Conservation (phyloP, 2,888 invertebrate genomes). For the Diaperis boleti region DNA sequence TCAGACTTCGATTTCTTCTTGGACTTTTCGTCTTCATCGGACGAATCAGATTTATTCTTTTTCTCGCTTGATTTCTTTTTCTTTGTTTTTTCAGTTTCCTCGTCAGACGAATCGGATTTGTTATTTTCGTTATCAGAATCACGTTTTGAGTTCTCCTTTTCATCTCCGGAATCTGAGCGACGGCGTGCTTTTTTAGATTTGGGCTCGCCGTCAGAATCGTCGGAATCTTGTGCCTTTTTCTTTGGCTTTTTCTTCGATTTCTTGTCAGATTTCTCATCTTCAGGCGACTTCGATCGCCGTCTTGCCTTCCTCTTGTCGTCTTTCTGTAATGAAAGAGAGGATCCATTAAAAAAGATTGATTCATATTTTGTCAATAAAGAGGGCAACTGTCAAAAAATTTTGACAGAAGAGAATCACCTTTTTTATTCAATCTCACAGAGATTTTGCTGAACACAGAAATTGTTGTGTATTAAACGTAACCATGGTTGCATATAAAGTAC, state of each 20-base stretch:
- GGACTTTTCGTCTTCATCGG: slow-evolving; percentile 51
- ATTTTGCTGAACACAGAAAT: too few relatives aligned
- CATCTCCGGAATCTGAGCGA: slow-evolving; percentile 37
- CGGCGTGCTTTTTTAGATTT: slow-evolving; percentile 38
- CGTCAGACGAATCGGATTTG: slow-evolving; percentile 24
- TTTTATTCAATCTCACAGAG: too few relatives aligned
- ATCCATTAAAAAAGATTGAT: background rate
- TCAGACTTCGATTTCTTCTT: slow-evolving; percentile 51
- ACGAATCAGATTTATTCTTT: slow-evolving; percentile 42
- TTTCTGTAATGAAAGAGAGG: slow-evolving; percentile 61
- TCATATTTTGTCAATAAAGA: too few relatives aligned
- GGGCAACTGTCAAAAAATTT: too few relatives aligned
- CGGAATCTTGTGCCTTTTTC: slow-evolving; percentile 61
- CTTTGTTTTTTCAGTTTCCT: slow-evolving; percentile 31
- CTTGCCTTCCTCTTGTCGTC: slow-evolving; percentile 61
- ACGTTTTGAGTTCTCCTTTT: slow-evolving; percentile 39
- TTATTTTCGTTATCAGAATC: slow-evolving; percentile 35
- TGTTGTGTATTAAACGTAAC: too few relatives aligned
- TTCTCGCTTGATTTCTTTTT: slow-evolving; percentile 36
- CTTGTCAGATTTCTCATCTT: slow-evolving; percentile 35
- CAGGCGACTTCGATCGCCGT: slow-evolving; percentile 49
- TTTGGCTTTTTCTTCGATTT: slow-evolving; percentile 32
- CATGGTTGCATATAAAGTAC: too few relatives aligned
- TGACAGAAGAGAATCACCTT: too few relatives aligned
- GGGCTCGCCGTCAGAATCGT: slow-evolving; percentile 56